Evolutionary conservation across 1,140 invertebrate species (phyloP), one percentile per base, ranked within the genome.

Genomic region (Cotesia vestalis): DNA sequence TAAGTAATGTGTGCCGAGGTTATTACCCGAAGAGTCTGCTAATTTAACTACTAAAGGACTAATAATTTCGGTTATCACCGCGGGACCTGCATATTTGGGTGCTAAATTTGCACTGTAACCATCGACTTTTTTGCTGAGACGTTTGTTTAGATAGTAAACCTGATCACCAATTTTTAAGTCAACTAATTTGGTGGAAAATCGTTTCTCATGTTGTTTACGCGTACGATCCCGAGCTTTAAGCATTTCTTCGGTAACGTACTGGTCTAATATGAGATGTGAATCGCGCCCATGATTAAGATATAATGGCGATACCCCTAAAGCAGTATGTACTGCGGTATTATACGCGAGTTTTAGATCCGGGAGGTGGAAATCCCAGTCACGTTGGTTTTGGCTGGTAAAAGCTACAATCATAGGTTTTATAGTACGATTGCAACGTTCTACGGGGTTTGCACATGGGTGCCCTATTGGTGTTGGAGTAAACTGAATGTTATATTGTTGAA

Each of bases 331-430:
- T 17, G 17, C 17, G 17, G 17, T 17, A 17, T 17, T 17, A 11
- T 11, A 34, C 38, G 27, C 36, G 5, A 11, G 14, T 6, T 64
- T 20, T 36, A 38, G 11, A 35, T 64, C 36, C 4, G 11, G 12
- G 0, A 86, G 17, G 17, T 17, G 17, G 17, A 17, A 17, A 17
- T 17, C 0, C 17, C 17, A 17, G 17, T 17, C 17, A 17, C 17
- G 17, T 17, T 17, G 17, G 17, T 17, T 17, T 17, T 17, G 17
- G 17, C 17, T 17, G 17, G 17, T 17, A 17, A 17, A 17, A 17
- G 17, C 17, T 17, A 17, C 17, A 17, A 17, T 17, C 17, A 17
- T 17, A 17, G 17, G 17, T 17, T 17, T 17, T 17, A 17, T 17
- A 1, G 17, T 17, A 17, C 17, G 17, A 17, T 17, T 17, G 17